Evolutionary conservation across 2,888 invertebrate species (phyloP).

Genomic region (Plebejus anna): DNA sequence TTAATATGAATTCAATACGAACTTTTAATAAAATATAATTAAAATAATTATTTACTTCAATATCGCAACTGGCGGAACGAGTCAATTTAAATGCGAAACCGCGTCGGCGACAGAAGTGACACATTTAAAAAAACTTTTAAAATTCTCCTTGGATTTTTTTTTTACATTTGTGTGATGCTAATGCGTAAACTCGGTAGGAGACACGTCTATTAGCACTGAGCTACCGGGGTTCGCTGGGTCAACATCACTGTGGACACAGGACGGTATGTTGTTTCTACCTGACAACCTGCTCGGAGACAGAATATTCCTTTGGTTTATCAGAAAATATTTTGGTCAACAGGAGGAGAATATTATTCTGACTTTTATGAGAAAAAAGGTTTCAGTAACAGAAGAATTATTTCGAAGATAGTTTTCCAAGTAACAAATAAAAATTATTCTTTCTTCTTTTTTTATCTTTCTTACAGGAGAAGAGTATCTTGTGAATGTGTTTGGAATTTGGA

Average conservation of each 20-base stretch:
- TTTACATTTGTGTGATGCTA: neutral
- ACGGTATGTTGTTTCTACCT: conserved; percentile 31
- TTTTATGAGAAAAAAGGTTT: neutral
- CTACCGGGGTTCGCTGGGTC: conserved; percentile 72
- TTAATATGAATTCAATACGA: too few species aligned
- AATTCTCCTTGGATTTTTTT: neutral
- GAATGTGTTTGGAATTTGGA: too few species aligned
- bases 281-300: conserved; percentile 25
- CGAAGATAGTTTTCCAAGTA: too few species aligned
- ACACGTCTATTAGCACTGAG: conserved; percentile 74
- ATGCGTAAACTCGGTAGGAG: conserved; percentile 32
- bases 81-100: neutral
- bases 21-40: too few species aligned
- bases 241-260: conserved; percentile 43
- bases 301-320: neutral
- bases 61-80: too few species aligned
- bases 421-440: too few species aligned
- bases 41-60: too few species aligned
- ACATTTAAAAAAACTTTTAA: neutral
- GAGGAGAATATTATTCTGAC: neutral
- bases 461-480: too few species aligned
- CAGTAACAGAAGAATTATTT: neutral
- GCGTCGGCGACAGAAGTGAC: neutral
- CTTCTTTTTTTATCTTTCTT: too few species aligned
- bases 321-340: neutral